phyloP scores from a whole-genome alignment of 2,797 vertebrate species.

The Sphaeramia orbicularis region DNA sequence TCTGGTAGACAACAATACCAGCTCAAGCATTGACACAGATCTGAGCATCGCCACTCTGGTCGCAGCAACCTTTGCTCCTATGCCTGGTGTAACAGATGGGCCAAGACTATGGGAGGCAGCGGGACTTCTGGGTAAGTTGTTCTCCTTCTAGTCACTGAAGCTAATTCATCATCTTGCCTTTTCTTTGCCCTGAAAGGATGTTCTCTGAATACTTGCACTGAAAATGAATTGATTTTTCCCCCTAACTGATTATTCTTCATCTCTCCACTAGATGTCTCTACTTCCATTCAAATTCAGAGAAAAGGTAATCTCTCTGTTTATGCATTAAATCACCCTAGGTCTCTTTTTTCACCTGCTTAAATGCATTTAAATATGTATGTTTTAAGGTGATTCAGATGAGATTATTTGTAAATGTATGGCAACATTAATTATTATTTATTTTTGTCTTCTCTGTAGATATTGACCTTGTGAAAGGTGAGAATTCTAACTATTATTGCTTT shows the following conservation, averaged over 20 bases:
- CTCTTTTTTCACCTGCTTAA: not conserved
- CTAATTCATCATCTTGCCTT: not conserved
- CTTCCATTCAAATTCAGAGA: slow-evolving; percentile 81
- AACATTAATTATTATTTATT: not conserved
- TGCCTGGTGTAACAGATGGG: slow-evolving; percentile 81
- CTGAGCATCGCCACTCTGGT: slow-evolving; percentile 76
- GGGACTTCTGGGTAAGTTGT: slow-evolving; percentile 78
- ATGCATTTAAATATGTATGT: not conserved
- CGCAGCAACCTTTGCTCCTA: slow-evolving; percentile 81
- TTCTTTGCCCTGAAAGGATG: not conserved
- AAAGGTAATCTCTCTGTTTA: slow-evolving; percentile 72
- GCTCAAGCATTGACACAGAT: slow-evolving; percentile 47
- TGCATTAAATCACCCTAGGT: not conserved
- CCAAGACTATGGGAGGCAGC: slow-evolving; percentile 81
- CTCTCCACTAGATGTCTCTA: slow-evolving; percentile 82
- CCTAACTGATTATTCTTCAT: slow-evolving; percentile 38
- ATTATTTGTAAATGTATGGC: not conserved
- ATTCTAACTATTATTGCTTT: not conserved
- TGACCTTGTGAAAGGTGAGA: slow-evolving; percentile 80
- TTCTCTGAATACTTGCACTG: not conserved
- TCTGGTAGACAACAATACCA: slow-evolving; percentile 40
- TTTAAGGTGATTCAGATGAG: not conserved
- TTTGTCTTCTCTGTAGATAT: slow-evolving; percentile 71
- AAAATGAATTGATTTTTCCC: not conserved
- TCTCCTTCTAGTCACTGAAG: not conserved